Evolutionary conservation across 2,888 invertebrate genomes (phyloP), one percentile per base, ranked within the genome.

Genomic region (Hydrotaea diabolus): DNA sequence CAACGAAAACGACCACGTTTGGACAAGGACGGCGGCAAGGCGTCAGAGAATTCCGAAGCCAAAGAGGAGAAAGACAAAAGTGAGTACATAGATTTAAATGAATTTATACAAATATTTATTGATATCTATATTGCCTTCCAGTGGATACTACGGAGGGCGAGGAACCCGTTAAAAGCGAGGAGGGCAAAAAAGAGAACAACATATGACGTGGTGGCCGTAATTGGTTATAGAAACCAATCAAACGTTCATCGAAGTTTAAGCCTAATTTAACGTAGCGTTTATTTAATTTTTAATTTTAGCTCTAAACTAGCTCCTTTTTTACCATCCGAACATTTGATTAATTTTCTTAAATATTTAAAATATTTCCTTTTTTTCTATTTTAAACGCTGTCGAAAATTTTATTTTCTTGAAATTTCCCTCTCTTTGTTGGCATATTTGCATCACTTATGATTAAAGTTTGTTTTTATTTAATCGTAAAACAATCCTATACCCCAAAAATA

Each of bases 1-100:
- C 94, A 94, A 71, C 93, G 96, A 85, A 96, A 96, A 91, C 93
- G 96, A 0, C 96, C 96, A 75, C 94, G 96, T 0, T 93, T 96
- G 80, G 96, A 96, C 90, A 96, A 94, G 89, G 94, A 94, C 1
- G 80, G 83, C 49, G 92, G 89, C 83, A 87, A 89, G 59, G 88
- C 88, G 15, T 72, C 77, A 5, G 91, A 90, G 23, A 89, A 88
- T 36, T 86, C 87, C 77, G 91, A 93, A 31, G 91, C 92, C 26
- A 93, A 93, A 90, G 92, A 93, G 5, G 95, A 96, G 89, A 95
- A 95, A 87, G 95, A 96, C 76, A 95, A 95, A 93, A 92, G 96
- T 95, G 87, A 92, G 93, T 88, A 75, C 3, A 0, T 0, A 66
- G 39, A 39, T 31, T 31, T 31, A 31, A 31, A 59, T 46, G 74